Evolutionary conservation across 2,113 vertebrate species (phyloP).

Genomic region (Corythoichthys haematopterus): DNA sequence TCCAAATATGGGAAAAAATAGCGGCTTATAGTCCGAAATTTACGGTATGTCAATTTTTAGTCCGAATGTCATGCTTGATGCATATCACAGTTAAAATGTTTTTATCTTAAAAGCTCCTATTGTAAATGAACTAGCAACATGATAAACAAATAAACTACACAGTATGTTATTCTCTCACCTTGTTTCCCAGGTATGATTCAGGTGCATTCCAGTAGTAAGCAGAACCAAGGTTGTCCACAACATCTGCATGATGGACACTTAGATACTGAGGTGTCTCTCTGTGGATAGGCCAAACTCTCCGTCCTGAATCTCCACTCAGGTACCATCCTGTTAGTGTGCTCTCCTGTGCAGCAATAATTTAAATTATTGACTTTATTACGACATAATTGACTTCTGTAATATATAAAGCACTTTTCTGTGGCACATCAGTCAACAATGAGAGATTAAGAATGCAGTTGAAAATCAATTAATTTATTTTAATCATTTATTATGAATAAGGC

Average conservation of each 20-base stretch:
- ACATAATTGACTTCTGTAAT: neutral
- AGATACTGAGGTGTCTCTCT: constrained; percentile 51
- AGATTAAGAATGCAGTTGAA: too few relatives aligned
- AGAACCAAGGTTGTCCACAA: constrained; percentile 45
- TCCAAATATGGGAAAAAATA: too few relatives aligned
- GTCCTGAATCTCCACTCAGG: constrained; percentile 49
- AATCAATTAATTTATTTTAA: too few relatives aligned
- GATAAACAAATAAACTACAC: neutral
- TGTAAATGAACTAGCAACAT: neutral
- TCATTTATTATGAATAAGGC: too few relatives aligned
- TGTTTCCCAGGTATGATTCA: constrained; percentile 54
- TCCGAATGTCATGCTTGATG: neutral
- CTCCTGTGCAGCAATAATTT: constrained; percentile 35
- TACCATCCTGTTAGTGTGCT: constrained; percentile 58
- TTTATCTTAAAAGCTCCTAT: neutral
- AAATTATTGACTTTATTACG: neutral
- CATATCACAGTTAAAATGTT: neutral
- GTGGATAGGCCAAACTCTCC: constrained; percentile 56
- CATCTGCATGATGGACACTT: constrained; percentile 50
- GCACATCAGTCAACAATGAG: neutral
- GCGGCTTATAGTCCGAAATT: too few relatives aligned
- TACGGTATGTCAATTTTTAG: too few relatives aligned
- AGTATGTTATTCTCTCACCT: constrained; percentile 37
- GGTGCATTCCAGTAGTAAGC: constrained; percentile 68
- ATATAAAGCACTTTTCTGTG: neutral